phyloP scores from a whole-genome alignment of 2,113 vertebrate genomes.

The Sterna hirundo region DNA sequence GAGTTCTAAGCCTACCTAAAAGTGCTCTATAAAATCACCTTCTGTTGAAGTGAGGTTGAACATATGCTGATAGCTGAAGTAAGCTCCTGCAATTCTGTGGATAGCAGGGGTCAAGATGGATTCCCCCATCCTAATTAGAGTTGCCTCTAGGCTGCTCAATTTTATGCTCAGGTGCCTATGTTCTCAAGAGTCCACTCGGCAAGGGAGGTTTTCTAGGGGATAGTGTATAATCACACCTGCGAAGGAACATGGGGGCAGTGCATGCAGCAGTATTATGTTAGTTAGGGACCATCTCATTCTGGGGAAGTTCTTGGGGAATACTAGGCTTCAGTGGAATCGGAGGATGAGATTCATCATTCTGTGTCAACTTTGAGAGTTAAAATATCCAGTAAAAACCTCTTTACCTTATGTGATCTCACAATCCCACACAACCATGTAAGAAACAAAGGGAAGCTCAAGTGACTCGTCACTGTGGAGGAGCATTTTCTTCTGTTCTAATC shows the following conservation, averaged over 20 bases:
- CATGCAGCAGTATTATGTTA: neutral
- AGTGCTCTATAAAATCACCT: neutral
- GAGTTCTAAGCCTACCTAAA: neutral
- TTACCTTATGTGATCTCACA: neutral
- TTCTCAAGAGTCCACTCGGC: neutral
- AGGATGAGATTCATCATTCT: neutral
- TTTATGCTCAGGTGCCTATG: neutral
- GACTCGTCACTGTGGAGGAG: neutral
- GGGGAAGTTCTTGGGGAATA: neutral
- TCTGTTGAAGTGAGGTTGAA: neutral
- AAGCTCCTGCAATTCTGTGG: neutral
- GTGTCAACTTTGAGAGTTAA: neutral
- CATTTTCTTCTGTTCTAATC: neutral
- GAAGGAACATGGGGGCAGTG: neutral
- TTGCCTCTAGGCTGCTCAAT: neutral
- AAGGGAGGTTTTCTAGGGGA: neutral
- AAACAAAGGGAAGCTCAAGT: neutral
- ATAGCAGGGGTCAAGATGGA: neutral
- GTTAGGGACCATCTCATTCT: neutral
- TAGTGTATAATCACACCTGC: neutral
- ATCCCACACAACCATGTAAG: rapidly evolving
- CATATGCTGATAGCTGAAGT: neutral
- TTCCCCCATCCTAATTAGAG: neutral
- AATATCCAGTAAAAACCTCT: neutral
- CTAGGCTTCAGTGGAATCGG: neutral